Percentiles rank a stretch among this genome's conserved stretches.
These are phyloP conservation scores for Cinclus mexicanus DNA, from an alignment of 2,113 vertebrate species.

Conservation along the genomic window DNA sequence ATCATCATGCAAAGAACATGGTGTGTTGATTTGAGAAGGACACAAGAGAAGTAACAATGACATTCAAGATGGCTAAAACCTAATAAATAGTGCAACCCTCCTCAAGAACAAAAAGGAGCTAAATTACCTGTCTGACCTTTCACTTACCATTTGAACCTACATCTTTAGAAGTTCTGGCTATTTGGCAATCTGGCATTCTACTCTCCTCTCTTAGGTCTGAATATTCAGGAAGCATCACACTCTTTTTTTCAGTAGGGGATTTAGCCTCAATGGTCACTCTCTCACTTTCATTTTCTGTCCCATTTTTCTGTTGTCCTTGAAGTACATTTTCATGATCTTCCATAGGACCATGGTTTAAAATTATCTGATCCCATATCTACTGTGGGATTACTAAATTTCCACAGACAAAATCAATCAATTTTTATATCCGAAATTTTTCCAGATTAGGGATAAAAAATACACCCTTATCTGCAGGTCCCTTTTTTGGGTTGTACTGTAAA, in stretches of 20 bases:
- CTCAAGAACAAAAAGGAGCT: not conserved
- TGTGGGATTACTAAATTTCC: not conserved
- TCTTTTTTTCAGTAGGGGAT: not conserved
- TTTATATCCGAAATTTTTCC: not conserved
- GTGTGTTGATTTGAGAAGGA: not conserved
- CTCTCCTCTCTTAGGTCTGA: not conserved
- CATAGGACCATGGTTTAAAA: not conserved
- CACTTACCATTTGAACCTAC: not conserved
- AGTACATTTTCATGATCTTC: not conserved
- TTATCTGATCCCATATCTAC: not conserved
- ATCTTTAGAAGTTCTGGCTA: not conserved
- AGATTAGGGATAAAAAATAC: not conserved
- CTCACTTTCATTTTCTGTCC: not conserved
- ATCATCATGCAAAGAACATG: not conserved
- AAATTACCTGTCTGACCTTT: not conserved
- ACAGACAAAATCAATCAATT: not conserved
- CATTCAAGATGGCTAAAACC: not conserved
- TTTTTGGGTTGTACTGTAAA: conserved; percentile 88
- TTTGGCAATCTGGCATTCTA: not conserved
- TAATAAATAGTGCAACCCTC: not conserved
- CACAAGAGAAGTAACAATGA: not conserved
- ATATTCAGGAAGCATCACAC: not conserved
- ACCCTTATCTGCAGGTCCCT: conserved; percentile 83
- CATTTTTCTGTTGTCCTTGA: not conserved
- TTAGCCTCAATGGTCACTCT: not conserved